Conservation (phyloP, 2,888 invertebrate genomes). For the Conops quadrifasciatus region DNA sequence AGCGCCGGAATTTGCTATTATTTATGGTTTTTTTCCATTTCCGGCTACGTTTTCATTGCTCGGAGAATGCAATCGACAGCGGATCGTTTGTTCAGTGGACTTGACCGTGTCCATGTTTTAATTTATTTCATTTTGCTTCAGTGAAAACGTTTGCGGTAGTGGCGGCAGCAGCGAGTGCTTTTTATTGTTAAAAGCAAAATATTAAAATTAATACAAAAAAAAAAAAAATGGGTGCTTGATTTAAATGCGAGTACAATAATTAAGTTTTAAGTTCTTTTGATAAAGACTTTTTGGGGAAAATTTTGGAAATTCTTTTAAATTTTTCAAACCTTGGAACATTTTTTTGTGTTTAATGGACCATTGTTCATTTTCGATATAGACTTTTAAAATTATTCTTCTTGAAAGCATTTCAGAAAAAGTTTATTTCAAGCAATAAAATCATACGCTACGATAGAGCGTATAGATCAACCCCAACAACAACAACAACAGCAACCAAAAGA, state of each 20-base stretch:
- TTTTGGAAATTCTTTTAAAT: too few species aligned
- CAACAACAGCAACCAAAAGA: slow-evolving; percentile 5
- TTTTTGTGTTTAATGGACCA: too few species aligned
- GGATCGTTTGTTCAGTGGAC: slow-evolving; percentile 8
- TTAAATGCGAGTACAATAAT: too few species aligned
- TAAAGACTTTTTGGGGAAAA: background rate
- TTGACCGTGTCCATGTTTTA: slow-evolving; percentile 36
- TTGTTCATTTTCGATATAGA: too few species aligned
- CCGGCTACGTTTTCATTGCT: background rate
- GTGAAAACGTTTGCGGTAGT: background rate
- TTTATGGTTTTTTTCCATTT: slow-evolving; percentile 41
- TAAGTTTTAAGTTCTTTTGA: background rate
- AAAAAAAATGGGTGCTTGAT: too few species aligned
- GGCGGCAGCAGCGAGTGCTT: background rate
- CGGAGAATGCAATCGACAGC: slow-evolving; percentile 24
- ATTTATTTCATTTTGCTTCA: slow-evolving; percentile 37
- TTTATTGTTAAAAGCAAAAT: background rate
- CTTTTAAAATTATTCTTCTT: too few species aligned
- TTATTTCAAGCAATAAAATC: too few species aligned
- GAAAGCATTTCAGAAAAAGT: too few species aligned
- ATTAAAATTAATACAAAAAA: background rate
- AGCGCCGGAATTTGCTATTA: slow-evolving; percentile 52
- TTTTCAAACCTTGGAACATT: too few species aligned
- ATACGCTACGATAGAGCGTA: too few species aligned
- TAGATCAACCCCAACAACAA: background rate